Percentiles rank a stretch among this genome's conserved stretches.
Conservation (phyloP, 2,888 invertebrate species). For the Thera obeliscata region DNA sequence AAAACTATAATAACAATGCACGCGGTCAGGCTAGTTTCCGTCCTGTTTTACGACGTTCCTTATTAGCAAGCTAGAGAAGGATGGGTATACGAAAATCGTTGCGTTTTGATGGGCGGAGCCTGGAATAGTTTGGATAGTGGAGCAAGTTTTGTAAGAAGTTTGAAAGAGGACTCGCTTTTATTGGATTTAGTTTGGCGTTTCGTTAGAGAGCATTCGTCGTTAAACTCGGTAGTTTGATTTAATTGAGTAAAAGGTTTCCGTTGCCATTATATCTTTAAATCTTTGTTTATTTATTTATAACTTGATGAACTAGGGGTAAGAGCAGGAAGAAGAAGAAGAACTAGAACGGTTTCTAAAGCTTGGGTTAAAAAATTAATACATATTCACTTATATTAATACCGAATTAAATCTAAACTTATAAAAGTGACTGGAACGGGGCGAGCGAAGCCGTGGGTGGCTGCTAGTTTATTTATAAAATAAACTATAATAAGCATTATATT, state of each 20-base stretch:
- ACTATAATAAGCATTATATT: no score
- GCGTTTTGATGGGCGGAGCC: constrained; percentile 61
- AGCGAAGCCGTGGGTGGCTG: no score
- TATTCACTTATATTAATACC: no score
- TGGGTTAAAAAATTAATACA: no score
- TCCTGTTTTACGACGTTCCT: constrained; percentile 59
- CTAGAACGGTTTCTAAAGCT: no score
- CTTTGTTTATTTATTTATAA: no score
- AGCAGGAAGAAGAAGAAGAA: no score
- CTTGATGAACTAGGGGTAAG: no score
- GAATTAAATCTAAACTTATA: no score
- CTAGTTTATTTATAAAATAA: no score
- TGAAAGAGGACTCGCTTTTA: constrained; percentile 77
- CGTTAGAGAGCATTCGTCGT: constrained; percentile 57
- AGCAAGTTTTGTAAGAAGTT: constrained; percentile 80
- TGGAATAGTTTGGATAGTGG: constrained; percentile 75
- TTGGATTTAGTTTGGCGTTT: constrained; percentile 72
- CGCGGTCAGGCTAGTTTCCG: constrained; percentile 59
- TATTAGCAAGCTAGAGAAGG: constrained; percentile 54
- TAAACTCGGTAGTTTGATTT: constrained; percentile 46
- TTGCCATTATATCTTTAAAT: no score
- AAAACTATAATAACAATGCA: constrained; percentile 81
- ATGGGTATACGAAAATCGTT: constrained; percentile 49
- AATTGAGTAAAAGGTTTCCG: not conserved
- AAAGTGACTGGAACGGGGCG: no score